Evolutionary conservation across 2,797 vertebrate species (phyloP).

Genomic region (Vespertilio murinus): DNA sequence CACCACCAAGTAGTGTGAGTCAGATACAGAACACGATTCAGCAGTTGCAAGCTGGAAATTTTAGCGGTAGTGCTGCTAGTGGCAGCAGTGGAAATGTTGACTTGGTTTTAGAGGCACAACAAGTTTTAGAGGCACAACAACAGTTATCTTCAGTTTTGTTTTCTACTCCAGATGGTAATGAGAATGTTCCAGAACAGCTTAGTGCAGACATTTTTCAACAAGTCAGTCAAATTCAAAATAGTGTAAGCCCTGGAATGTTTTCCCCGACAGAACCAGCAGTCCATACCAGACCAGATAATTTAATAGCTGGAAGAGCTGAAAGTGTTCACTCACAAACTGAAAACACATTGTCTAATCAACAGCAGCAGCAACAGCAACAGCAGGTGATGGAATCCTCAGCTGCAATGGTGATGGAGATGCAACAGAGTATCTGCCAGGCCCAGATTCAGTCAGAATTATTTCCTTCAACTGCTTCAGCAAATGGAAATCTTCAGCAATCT

Average conservation of each 20-base stretch:
- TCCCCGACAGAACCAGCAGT: conserved; percentile 84
- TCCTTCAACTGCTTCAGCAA: conserved; percentile 88
- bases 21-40: conserved; percentile 96
- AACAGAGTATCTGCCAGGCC: conserved; percentile 87
- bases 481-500: conserved; percentile 85
- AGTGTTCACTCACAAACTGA: conserved; percentile 86
- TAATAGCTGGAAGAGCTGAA: conserved; percentile 84
- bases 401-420: conserved; percentile 89
- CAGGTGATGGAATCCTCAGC: conserved; percentile 87
- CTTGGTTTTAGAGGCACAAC: conserved; percentile 91
- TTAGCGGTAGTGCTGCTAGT: conserved; percentile 83
- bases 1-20: conserved; percentile 89
- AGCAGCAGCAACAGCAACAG: conserved; percentile 85
- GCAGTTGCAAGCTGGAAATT: conserved; percentile 94
- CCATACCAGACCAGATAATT: conserved; percentile 84
- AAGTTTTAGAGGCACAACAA: conserved; percentile 92
- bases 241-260: conserved; percentile 84
- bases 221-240: conserved; percentile 86
- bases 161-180: conserved; percentile 89
- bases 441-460: conserved; percentile 93
- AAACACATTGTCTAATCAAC: conserved; percentile 83
- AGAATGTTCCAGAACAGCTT: conserved; percentile 95
- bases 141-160: conserved; percentile 94
- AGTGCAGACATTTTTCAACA: conserved; percentile 92
- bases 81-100: conserved; percentile 86